phyloP scores from a whole-genome alignment of 2,797 vertebrate genomes.

The Acanthopagrus latus region DNA sequence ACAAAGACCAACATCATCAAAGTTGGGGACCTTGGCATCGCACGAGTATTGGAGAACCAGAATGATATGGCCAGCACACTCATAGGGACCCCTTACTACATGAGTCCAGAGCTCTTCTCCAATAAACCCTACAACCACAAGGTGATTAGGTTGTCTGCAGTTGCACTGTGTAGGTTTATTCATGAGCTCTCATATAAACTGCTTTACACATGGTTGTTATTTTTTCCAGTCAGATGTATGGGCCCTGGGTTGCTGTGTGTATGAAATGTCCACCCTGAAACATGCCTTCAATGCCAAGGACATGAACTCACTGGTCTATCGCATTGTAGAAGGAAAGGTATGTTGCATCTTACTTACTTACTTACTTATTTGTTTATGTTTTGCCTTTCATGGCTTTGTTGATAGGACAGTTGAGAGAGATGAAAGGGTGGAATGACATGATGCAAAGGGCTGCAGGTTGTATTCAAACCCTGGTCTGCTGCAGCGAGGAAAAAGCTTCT shows the following conservation, averaged over 20 bases:
- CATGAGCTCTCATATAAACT: neutral
- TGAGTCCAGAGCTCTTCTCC: constrained; percentile 98
- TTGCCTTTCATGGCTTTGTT: too few relatives aligned
- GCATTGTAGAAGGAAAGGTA: constrained; percentile 98
- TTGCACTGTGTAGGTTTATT: neutral
- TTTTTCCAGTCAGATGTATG: constrained; percentile 94
- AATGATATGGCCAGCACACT: constrained; percentile 98
- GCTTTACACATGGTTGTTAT: neutral
- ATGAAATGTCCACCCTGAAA: constrained; percentile 97
- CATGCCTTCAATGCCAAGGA: constrained; percentile 99
- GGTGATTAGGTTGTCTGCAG: constrained; percentile 79
- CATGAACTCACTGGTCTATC: constrained; percentile 98
- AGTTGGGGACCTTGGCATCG: constrained; percentile 98
- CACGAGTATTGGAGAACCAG: constrained; percentile 94
- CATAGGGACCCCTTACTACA: constrained; percentile 98
- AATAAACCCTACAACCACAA: constrained; percentile 98
- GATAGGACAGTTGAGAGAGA: too few relatives aligned
- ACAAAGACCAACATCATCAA: constrained; percentile 97
- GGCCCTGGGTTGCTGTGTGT: constrained; percentile 98
- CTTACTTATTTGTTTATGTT: too few relatives aligned
- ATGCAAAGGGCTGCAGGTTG: too few relatives aligned
- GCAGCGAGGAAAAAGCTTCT: too few relatives aligned
- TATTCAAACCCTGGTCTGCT: too few relatives aligned
- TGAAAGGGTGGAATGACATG: too few relatives aligned
- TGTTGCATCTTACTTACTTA: constrained; percentile 14